Conservation (phyloP, 2,113 vertebrate genomes). For the Laterallus jamaicensis region DNA sequence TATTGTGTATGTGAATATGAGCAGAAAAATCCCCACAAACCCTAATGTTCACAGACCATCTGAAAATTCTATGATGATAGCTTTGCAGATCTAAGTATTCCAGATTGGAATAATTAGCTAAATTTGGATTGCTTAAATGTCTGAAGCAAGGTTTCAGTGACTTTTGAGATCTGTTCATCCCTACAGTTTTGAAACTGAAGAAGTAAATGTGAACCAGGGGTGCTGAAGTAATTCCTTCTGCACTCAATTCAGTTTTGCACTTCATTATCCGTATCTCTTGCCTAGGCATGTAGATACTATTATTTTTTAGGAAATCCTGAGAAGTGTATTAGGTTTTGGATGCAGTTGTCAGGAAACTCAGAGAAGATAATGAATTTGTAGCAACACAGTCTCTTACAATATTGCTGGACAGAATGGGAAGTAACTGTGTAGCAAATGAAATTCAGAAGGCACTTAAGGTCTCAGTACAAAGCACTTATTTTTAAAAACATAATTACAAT, state of each 20-base stretch:
- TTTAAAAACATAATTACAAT: slow-evolving; percentile 3
- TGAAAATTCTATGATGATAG: not conserved
- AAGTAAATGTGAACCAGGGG: not conserved
- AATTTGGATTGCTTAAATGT: not conserved
- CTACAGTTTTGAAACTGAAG: not conserved
- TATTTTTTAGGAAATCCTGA: not conserved
- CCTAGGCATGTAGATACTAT: not conserved
- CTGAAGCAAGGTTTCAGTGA: not conserved
- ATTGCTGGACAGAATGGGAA: not conserved
- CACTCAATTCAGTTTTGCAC: not conserved
- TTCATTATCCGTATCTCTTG: not conserved
- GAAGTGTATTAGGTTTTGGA: not conserved
- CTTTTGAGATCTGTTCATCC: not conserved
- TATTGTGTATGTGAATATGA: not conserved
- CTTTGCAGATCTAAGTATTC: not conserved
- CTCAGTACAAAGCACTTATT: not conserved
- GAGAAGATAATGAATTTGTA: not conserved
- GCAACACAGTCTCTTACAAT: not conserved
- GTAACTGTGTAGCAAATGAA: not conserved
- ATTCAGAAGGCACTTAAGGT: not conserved
- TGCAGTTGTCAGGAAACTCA: not conserved
- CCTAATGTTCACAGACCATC: not conserved
- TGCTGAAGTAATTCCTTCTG: not conserved
- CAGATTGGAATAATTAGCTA: not conserved
- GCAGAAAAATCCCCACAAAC: not conserved